Conservation (phyloP, 2,797 vertebrate species). For the Bradypodion ventrale region DNA sequence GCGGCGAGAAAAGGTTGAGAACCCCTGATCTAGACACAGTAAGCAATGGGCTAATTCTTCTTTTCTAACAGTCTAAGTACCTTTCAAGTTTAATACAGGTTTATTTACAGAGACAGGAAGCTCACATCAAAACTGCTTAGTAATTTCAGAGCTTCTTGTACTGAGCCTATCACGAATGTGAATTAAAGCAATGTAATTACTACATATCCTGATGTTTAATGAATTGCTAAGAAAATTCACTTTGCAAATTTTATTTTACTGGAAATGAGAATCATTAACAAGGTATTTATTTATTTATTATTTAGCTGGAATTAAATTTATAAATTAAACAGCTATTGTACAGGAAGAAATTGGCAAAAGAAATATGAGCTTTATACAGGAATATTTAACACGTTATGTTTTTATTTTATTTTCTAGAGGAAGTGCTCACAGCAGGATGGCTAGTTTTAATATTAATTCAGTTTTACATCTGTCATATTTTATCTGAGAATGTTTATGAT, state of each 20-base stretch:
- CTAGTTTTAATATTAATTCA: constrained; percentile 12
- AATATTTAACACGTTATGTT: constrained; percentile 12
- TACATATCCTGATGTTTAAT: constrained; percentile 50
- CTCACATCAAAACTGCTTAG: neutral
- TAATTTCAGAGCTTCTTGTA: neutral
- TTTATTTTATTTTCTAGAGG: constrained; percentile 31
- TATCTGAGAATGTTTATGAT: neutral
- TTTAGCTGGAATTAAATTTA: constrained; percentile 33
- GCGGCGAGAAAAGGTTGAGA: too few relatives aligned
- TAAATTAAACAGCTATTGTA: constrained; percentile 48
- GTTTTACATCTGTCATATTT: neutral
- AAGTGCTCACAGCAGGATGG: neutral
- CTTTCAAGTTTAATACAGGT: constrained; percentile 24
- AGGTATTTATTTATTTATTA: constrained; percentile 51
- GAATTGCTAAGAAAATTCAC: constrained; percentile 51
- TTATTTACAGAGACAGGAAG: neutral
- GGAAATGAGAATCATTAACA: constrained; percentile 60
- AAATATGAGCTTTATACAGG: constrained; percentile 28
- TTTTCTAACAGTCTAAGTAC: neutral
- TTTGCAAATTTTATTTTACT: constrained; percentile 57
- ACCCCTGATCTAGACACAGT: too few relatives aligned
- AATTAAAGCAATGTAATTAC: constrained; percentile 52
- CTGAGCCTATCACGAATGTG: neutral
- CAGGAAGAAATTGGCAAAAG: constrained; percentile 40
- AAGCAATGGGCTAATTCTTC: neutral